Base-by-base conservation (phyloP, 2,888 invertebrate species). In the Plutella xylostella region DNA sequence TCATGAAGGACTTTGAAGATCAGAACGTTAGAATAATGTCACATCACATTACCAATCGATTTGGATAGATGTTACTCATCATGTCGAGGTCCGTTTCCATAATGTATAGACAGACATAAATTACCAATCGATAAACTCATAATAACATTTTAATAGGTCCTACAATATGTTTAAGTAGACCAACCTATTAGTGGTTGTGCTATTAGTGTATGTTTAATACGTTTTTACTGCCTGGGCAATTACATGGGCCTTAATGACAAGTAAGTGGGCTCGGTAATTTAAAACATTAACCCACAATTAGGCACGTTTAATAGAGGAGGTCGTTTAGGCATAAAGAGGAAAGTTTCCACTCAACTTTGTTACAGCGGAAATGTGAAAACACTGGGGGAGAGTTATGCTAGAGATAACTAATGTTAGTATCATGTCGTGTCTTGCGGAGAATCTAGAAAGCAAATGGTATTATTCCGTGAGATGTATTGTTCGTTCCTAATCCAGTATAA, bases 311-410 rank as follows among this genome's bases (percentile, higher is more conserved):
- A 68, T 66, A 60, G 61, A 52, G 55, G 53, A n/a, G n/a, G n/a
- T n/a, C 60, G 56, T 63, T 55, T 58, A 61, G 43, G 49, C 62
- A 63, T n/a, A n/a, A 63, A 55, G 55, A 60, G 63, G 67, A 65
- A 72, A 70, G 60, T 72, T 68, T 67, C 67, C 62, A 60, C 60
- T n/a, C n/a, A n/a, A n/a, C n/a, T n/a, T n/a, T n/a, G n/a, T n/a
- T n/a, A n/a, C n/a, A n/a, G n/a, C n/a, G n/a, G n/a, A n/a, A n/a
- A n/a, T n/a, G n/a, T n/a, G n/a, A n/a, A n/a, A n/a, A n/a, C n/a
- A n/a, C n/a, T n/a, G n/a, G n/a, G n/a, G n/a, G n/a, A n/a, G n/a
- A n/a, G n/a, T n/a, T n/a, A n/a, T n/a, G n/a, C n/a, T n/a, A n/a
- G n/a, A n/a, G n/a, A n/a, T n/a, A n/a, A n/a, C n/a, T n/a, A n/a